A percentile compares a stretch with the other conserved stretches of the same genome.
Conservation (phyloP, 2,888 invertebrate species). For the Volucella bombylans region DNA sequence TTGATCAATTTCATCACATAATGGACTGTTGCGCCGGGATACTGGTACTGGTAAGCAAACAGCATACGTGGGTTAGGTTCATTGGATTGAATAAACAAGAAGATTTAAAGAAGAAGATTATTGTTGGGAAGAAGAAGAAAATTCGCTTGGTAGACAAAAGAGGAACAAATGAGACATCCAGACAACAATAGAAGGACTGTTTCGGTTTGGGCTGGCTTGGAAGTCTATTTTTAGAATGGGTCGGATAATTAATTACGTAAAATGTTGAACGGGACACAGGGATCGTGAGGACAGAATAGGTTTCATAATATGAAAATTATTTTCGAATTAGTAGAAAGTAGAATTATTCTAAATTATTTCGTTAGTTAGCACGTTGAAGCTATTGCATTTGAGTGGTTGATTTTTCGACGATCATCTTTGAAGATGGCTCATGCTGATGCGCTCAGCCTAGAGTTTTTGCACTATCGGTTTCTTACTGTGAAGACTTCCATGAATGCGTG, state of each 20-base stretch:
- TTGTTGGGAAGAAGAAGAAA: conserved; percentile 20
- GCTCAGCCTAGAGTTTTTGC: too few relatives aligned
- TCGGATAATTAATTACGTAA: conserved; percentile 49
- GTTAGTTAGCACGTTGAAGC: too few relatives aligned
- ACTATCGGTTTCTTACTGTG: too few relatives aligned
- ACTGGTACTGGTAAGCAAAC: background rate
- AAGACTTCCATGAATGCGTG: too few relatives aligned
- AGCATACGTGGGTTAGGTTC: conserved; percentile 3
- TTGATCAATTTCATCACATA: conserved; percentile 65
- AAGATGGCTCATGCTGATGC: too few relatives aligned
- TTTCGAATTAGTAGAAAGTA: too few relatives aligned
- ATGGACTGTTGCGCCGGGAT: conserved; percentile 21
- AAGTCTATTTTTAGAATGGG: conserved; percentile 52
- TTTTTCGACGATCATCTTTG: too few relatives aligned
- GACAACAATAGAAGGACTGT: conserved; percentile 60
- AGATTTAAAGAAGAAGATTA: conserved; percentile 18
- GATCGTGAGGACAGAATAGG: too few relatives aligned
- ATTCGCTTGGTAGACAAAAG: conserved; percentile 12
- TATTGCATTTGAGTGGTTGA: too few relatives aligned
- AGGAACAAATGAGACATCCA: conserved; percentile 43
- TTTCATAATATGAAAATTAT: too few relatives aligned
- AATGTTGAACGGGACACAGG: background rate
- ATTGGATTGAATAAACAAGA: background rate
- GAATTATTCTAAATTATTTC: too few relatives aligned
- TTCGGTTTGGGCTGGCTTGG: background rate